Evolutionary conservation across 1,140 invertebrate species (phyloP).

Genomic region (Papilio dardanus): DNA sequence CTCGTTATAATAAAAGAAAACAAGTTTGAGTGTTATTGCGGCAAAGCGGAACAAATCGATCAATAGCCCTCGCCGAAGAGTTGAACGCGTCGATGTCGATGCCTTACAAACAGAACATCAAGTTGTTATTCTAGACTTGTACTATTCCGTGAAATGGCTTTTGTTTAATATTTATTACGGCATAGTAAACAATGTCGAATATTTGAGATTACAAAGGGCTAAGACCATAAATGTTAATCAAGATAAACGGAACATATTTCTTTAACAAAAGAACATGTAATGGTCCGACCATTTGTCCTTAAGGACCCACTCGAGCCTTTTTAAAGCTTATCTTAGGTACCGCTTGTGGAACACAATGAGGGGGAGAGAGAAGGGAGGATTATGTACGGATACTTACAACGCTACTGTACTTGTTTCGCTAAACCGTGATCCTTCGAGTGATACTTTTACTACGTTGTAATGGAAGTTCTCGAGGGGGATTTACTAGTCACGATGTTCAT

Average conservation of each 20-base stretch:
- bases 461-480: not conserved
- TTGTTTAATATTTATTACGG: constrained; percentile 29
- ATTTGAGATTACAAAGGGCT: constrained; percentile 24
- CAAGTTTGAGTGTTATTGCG: constrained; percentile 56
- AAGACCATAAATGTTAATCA: constrained; percentile 45
- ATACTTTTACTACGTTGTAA: constrained; percentile 36
- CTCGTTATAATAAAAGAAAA: constrained; percentile 50
- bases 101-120: constrained; percentile 31
- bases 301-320: constrained; percentile 48
- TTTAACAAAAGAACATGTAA: constrained; percentile 47
- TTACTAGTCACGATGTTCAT: constrained; percentile 4
- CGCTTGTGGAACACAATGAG: constrained; percentile 51
- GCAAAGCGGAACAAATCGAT: constrained; percentile 68
- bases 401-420: constrained; percentile 47
- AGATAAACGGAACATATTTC: constrained; percentile 50
- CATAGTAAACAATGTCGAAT: constrained; percentile 28
- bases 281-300: constrained; percentile 48
- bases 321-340: constrained; percentile 60
- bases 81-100: constrained; percentile 64
- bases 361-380: constrained; percentile 50
- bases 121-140: constrained; percentile 38
- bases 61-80: constrained; percentile 71
- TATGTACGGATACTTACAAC: constrained; percentile 43
- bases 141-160: constrained; percentile 20
- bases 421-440: constrained; percentile 33